Percentiles rank a stretch among this genome's conserved stretches.
Evolutionary conservation across 2,888 invertebrate species (phyloP).

Genomic region (Lottia scabra): DNA sequence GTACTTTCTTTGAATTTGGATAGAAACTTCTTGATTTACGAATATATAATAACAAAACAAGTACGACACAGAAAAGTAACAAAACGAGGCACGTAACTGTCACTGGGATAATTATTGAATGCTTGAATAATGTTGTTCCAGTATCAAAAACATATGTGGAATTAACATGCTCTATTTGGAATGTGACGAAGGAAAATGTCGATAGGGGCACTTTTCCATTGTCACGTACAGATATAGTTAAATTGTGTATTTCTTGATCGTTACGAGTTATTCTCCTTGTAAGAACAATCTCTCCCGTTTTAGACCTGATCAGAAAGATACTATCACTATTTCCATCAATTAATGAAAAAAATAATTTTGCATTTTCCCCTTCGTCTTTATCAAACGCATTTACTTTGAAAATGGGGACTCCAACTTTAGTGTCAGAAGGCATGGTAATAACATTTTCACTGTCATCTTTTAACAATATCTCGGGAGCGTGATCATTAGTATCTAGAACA

Average conservation of each 20-base stretch:
- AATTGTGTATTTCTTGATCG: constrained; percentile 76
- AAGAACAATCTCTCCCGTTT: constrained; percentile 85
- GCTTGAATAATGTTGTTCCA: no score
- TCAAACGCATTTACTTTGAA: constrained; percentile 85
- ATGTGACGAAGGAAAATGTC: constrained; percentile 21
- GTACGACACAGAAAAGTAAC: no score
- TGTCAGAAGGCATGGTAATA: constrained; percentile 44
- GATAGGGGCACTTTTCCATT: constrained; percentile 83
- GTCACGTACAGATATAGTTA: constrained; percentile 90
- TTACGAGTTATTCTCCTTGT: constrained; percentile 91
- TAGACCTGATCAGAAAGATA: constrained; percentile 92
- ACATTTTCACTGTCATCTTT: constrained; percentile 55
- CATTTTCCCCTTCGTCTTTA: constrained; percentile 91
- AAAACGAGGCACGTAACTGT: no score
- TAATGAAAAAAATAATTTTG: constrained; percentile 92
- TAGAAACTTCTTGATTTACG: no score
- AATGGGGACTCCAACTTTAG: constrained; percentile 48
- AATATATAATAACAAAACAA: no score
- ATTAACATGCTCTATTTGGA: constrained; percentile 31
- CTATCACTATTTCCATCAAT: constrained; percentile 95
- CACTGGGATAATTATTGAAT: no score
- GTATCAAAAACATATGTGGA: constrained; percentile 1
- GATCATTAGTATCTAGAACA: constrained; percentile 35
- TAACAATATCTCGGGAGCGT: constrained; percentile 26
- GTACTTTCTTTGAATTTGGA: no score